Percentiles rank a stretch among this genome's conserved stretches.
phyloP scores from a whole-genome alignment of 2,888 invertebrate genomes.

The Eutolmus rufibarbis region DNA sequence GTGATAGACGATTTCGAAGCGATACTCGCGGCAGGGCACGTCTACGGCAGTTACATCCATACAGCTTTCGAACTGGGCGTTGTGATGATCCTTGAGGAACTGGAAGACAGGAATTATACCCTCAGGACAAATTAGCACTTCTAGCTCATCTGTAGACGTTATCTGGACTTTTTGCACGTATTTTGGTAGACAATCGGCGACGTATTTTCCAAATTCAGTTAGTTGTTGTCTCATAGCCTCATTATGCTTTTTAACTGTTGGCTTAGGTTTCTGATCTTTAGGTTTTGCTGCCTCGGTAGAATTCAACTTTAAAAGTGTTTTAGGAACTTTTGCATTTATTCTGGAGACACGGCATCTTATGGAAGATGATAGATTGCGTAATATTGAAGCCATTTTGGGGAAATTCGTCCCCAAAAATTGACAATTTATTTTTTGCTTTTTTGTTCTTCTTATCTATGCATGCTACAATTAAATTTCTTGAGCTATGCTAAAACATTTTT shows the following conservation, averaged over 20 bases:
- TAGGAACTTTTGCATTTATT: background rate
- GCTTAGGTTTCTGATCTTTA: background rate
- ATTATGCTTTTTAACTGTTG: background rate
- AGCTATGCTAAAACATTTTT: background rate
- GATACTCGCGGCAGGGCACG: constrained; percentile 83
- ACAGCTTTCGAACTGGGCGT: constrained; percentile 89
- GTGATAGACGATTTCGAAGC: constrained; percentile 95
- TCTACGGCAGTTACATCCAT: constrained; percentile 94
- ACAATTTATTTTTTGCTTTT: background rate
- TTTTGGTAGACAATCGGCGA: constrained; percentile 93
- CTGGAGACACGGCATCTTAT: background rate
- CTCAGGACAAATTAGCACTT: constrained; percentile 87
- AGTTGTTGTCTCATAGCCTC: background rate
- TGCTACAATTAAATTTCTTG: background rate
- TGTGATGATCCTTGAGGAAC: constrained; percentile 95
- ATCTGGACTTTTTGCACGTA: constrained; percentile 96
- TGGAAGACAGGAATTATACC: constrained; percentile 91
- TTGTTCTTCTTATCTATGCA: background rate
- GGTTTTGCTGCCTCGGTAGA: background rate
- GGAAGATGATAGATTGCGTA: background rate
- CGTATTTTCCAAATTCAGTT: constrained; percentile 83
- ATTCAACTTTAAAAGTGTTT: background rate
- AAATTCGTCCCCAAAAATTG: background rate
- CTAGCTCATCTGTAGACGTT: constrained; percentile 86
- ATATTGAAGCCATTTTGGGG: background rate